These are phyloP conservation scores for Temnothorax curvispinosus DNA, from an alignment of 1,140 invertebrate species.

Conservation along the genomic window DNA sequence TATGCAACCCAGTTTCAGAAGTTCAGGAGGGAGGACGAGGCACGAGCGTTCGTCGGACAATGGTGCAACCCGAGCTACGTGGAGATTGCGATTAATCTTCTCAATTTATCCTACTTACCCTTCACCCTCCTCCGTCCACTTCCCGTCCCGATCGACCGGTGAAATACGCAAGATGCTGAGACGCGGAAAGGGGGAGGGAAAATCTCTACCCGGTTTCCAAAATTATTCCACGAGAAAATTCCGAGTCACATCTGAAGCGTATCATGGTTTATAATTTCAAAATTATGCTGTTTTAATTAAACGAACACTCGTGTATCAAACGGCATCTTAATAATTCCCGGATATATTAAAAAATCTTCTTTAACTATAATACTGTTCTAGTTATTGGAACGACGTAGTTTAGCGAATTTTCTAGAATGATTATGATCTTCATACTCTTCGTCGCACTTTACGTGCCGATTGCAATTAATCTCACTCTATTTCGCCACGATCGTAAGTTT, in stretches of 20 bases:
- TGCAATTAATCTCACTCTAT: constrained; percentile 60
- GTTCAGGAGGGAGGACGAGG: constrained; percentile 63
- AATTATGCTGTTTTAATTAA: not conserved
- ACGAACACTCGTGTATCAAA: not conserved
- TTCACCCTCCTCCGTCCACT: not conserved
- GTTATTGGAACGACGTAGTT: not conserved
- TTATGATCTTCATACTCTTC: not conserved
- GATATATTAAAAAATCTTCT: not conserved
- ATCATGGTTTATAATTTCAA: not conserved
- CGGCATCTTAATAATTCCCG: not conserved
- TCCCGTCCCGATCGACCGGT: constrained; percentile 24
- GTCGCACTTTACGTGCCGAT: constrained; percentile 65
- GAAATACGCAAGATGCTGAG: constrained; percentile 13
- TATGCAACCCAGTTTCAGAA: constrained; percentile 73
- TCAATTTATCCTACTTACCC: constrained; percentile 71
- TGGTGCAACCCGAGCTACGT: constrained; percentile 74
- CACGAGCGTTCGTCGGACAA: constrained; percentile 67
- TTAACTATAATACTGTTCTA: not conserved
- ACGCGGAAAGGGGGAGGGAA: not conserved
- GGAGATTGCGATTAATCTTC: constrained; percentile 77
- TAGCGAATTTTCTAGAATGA: not conserved
- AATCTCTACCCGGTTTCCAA: not conserved
- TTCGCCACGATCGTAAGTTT: constrained; percentile 2
- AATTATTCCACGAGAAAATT: not conserved
- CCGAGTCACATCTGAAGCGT: not conserved